Evolutionary conservation across 2,797 vertebrate species (phyloP).

Genomic region (Uromys caudimaculatus): DNA sequence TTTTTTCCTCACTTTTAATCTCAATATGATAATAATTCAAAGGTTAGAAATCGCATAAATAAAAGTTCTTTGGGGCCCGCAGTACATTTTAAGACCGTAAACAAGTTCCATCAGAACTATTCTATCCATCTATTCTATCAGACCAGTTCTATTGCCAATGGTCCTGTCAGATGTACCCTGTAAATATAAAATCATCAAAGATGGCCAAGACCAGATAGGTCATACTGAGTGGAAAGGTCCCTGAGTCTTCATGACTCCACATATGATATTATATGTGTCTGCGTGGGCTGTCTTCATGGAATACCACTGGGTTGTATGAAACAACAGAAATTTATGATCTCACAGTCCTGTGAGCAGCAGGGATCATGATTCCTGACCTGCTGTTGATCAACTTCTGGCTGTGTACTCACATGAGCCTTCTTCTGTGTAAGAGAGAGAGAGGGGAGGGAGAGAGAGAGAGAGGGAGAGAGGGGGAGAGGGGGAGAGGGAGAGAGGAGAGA

Average conservation of each 20-base stretch:
- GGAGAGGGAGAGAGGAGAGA: too few relatives aligned
- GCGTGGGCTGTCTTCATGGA: not conserved
- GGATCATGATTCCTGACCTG: not conserved
- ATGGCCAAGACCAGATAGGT: not conserved
- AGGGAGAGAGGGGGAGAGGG: too few relatives aligned
- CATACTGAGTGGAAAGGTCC: not conserved
- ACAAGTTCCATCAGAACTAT: not conserved
- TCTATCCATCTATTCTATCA: too few relatives aligned
- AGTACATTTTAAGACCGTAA: not conserved
- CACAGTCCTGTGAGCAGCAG: too few relatives aligned
- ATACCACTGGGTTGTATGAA: not conserved
- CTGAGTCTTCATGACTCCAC: not conserved
- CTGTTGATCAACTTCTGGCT: not conserved
- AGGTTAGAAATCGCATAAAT: not conserved
- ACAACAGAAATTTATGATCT: not conserved
- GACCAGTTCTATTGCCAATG: not conserved
- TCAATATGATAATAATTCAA: not conserved
- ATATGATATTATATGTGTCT: not conserved
- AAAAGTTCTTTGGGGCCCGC: not conserved
- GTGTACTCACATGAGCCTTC: not conserved
- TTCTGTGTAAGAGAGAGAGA: not conserved
- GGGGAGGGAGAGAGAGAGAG: too few relatives aligned
- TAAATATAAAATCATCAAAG: not conserved
- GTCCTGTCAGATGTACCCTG: not conserved
- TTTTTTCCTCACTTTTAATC: not conserved